A percentile compares a stretch with the other conserved stretches of the same genome.
Conservation (phyloP, 2,113 vertebrate genomes). For the Chelonoidis abingdonii region DNA sequence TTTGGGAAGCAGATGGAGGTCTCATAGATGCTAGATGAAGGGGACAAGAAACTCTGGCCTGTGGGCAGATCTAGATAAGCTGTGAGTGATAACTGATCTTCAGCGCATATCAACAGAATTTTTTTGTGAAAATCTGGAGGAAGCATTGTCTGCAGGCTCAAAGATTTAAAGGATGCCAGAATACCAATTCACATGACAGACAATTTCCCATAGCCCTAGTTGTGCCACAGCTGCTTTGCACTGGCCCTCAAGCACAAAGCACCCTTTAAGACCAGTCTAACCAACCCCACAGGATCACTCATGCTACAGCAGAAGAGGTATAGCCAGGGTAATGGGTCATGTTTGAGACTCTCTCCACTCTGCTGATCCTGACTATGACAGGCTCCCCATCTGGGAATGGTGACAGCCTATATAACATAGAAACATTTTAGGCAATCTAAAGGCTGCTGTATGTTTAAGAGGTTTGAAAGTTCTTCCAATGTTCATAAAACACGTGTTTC, state of each 20-base stretch:
- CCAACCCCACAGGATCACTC: not conserved
- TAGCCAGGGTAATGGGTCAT: not conserved
- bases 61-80: not conserved
- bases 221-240: not conserved
- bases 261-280: not conserved
- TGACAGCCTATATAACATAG: not conserved
- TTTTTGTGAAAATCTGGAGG: not conserved
- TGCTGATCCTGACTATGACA: not conserved
- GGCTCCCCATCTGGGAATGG: not conserved
- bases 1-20: not conserved
- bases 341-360: not conserved
- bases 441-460: not conserved
- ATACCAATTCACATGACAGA: not conserved
- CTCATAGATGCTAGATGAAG: not conserved
- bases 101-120: not conserved
- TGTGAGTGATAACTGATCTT: not conserved
- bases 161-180: not conserved
- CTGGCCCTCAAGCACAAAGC: not conserved
- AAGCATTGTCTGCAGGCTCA: not conserved
- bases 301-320: not conserved
- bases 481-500: not conserved
- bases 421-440: no score
- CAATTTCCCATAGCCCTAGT: not conserved
- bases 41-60: not conserved
- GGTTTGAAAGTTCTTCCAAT: not conserved